Conservation (phyloP, 2,113 vertebrate genomes). For the Dipodomys stephensi region DNA sequence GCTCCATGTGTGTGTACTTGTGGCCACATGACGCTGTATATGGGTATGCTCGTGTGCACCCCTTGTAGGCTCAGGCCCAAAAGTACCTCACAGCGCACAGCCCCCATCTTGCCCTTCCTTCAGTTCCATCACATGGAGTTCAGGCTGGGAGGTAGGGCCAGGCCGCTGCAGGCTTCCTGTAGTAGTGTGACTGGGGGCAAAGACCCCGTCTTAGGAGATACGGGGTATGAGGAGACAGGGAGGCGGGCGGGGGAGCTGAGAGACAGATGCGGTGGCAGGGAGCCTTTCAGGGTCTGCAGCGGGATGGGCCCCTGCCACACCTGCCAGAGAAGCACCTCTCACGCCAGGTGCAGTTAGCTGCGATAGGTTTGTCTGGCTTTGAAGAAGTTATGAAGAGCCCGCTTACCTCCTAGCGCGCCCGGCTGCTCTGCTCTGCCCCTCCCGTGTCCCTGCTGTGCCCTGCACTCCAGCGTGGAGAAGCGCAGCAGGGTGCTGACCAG, state of each 20-base stretch:
- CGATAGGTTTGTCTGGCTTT: background rate
- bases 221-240: background rate
- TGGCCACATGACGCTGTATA: background rate
- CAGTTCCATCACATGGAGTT: background rate
- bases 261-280: background rate
- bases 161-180: background rate
- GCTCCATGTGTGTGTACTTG: background rate
- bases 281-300: no score
- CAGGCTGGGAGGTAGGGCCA: background rate
- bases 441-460: background rate
- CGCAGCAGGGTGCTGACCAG: background rate
- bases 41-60: fast-evolving
- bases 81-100: no score
- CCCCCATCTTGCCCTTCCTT: no score
- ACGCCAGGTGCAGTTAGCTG: background rate
- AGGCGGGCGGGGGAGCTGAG: background rate
- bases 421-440: background rate
- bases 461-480: no score
- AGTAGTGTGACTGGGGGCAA: no score
- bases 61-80: no score
- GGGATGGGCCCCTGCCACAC: background rate
- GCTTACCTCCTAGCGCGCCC: background rate
- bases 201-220: background rate
- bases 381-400: background rate
- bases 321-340: background rate